Evolutionary conservation across 2,888 invertebrate genomes (phyloP).

Genomic region (Aphidoletes aphidimyza): DNA sequence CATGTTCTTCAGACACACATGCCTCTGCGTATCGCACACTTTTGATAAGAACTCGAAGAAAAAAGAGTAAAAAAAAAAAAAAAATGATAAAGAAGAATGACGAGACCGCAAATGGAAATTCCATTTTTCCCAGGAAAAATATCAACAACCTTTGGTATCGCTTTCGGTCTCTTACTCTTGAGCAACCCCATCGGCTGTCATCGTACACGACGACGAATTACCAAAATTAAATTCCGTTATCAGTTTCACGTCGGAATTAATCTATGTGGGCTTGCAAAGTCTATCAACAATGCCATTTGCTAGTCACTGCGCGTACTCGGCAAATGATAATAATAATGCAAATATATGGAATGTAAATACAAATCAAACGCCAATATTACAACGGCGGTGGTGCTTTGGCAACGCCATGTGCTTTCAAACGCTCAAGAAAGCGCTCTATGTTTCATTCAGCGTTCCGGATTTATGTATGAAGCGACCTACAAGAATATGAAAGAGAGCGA

Average conservation of each 20-base stretch:
- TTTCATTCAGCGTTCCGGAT: too few relatives aligned
- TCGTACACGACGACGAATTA: conserved; percentile 12
- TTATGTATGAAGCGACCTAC: too few relatives aligned
- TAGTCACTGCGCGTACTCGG: neutral
- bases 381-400: neutral
- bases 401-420: too few relatives aligned
- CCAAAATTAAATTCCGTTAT: conserved; percentile 44
- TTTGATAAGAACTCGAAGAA: neutral
- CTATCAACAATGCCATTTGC: conserved; percentile 37
- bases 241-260: conserved; percentile 53
- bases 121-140: neutral
- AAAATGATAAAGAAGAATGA: neutral
- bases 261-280: conserved; percentile 12
- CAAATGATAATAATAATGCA: neutral
- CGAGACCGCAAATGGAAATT: neutral
- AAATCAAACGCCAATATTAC: conserved; percentile 46
- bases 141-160: neutral
- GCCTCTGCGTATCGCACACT: neutral
- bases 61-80: neutral
- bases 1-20: neutral
- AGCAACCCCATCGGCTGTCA: neutral
- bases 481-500: too few relatives aligned
- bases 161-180: neutral
- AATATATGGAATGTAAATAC: conserved; percentile 28
- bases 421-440: too few relatives aligned